Conservation (phyloP, 2,113 vertebrate genomes). For the Embiotoca jacksoni region DNA sequence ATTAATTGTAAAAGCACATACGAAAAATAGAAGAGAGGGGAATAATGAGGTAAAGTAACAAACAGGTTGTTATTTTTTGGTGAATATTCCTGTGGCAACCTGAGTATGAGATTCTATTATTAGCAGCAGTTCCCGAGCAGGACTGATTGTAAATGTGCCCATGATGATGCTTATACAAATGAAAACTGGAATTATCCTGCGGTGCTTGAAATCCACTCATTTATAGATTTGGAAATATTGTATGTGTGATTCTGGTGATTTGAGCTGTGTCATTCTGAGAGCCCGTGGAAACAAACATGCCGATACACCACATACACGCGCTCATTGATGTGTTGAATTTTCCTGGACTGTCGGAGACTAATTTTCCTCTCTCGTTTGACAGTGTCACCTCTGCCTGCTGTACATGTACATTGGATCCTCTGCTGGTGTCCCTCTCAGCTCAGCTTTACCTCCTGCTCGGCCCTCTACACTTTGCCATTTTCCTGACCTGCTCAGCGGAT, state of each 20-base stretch:
- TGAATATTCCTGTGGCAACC: constrained; percentile 67
- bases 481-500: constrained; percentile 13
- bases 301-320: background rate
- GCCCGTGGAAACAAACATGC: constrained; percentile 25
- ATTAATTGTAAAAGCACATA: background rate
- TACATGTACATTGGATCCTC: constrained; percentile 45
- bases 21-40: background rate
- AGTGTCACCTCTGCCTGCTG: constrained; percentile 51
- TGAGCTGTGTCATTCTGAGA: background rate
- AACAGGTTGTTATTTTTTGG: constrained; percentile 1
- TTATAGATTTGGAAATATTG: constrained; percentile 51
- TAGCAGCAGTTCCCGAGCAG: constrained; percentile 58
- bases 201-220: constrained; percentile 47
- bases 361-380: constrained; percentile 49
- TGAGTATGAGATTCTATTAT: constrained; percentile 67
- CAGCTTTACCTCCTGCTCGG: constrained; percentile 60
- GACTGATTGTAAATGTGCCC: constrained; percentile 49
- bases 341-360: background rate
- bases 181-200: constrained; percentile 18
- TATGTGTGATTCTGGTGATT: constrained; percentile 34
- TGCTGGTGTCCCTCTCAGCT: constrained; percentile 18
- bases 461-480: constrained; percentile 47
- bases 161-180: constrained; percentile 41
- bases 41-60: background rate
- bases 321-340: constrained; percentile 7